Conservation (phyloP, 2,888 invertebrate species). For the Horisme vitalbata region DNA sequence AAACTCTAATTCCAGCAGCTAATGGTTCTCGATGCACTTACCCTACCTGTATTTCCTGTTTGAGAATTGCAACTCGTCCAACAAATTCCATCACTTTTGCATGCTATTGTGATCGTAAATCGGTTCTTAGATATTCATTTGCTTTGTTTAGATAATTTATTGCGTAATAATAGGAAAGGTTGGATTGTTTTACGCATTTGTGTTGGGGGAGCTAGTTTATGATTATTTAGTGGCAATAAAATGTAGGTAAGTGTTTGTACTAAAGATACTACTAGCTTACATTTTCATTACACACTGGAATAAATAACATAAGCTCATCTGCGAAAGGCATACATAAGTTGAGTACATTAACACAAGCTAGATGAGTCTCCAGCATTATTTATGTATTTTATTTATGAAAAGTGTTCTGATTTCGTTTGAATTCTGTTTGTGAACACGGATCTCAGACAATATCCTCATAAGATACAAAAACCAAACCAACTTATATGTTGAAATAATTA, state of each 20-base stretch:
- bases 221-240: constrained; percentile 8
- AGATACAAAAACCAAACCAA: too few species aligned
- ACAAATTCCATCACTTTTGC: constrained; percentile 59
- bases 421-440: too few species aligned
- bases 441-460: too few species aligned
- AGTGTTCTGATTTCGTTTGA: too few species aligned
- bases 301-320: too few species aligned
- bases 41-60: constrained; percentile 76
- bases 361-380: too few species aligned
- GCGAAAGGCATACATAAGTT: too few species aligned
- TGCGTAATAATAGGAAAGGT: constrained; percentile 29
- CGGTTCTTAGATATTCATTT: constrained; percentile 61
- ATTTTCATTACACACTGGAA: too few species aligned
- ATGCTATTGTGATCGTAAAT: constrained; percentile 64
- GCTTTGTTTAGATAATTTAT: constrained; percentile 53
- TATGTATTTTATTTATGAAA: too few species aligned
- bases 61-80: constrained; percentile 41
- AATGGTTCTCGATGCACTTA: constrained; percentile 58
- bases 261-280: too few species aligned
- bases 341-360: too few species aligned
- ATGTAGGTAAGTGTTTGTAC: background rate
- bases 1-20: constrained; percentile 50
- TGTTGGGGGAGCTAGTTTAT: constrained; percentile 8
- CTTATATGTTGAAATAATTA: too few species aligned
- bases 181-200: constrained; percentile 21